Percentiles rank a stretch among this genome's conserved stretches.
Conservation (phyloP, 2,113 vertebrate species). For the Hippocampus barbouri region DNA sequence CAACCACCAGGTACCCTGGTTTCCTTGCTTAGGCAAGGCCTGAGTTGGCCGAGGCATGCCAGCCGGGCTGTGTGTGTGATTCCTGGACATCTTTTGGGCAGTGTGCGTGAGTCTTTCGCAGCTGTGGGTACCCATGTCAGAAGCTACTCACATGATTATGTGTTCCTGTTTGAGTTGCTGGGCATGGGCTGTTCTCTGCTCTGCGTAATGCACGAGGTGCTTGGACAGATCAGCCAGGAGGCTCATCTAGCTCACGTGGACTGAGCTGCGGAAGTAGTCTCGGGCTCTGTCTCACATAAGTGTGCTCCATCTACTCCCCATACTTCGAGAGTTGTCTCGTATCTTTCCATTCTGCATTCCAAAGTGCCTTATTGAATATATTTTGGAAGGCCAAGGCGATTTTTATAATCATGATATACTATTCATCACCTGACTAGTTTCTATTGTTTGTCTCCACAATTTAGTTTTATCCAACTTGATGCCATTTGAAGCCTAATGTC, state of each 20-base stretch:
- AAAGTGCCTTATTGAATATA: slow-evolving; percentile 9
- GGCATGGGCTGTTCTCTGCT: slow-evolving; percentile 86
- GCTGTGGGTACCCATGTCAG: slow-evolving; percentile 77
- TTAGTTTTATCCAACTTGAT: not conserved
- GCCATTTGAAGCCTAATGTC: not conserved
- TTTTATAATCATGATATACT: slow-evolving; percentile 9
- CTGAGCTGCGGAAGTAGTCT: not conserved
- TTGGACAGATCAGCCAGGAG: slow-evolving; percentile 82
- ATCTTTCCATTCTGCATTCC: slow-evolving; percentile 7
- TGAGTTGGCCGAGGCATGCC: slow-evolving; percentile 80
- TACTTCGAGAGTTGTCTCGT: slow-evolving; percentile 3
- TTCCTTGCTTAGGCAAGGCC: slow-evolving; percentile 81
- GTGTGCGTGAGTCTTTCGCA: slow-evolving; percentile 69
- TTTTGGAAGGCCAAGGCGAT: slow-evolving; percentile 13
- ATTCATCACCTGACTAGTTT: slow-evolving; percentile 13
- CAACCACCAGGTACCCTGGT: slow-evolving; percentile 88
- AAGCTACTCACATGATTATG: slow-evolving; percentile 83
- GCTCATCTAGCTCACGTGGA: slow-evolving; percentile 28
- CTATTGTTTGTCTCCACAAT: slow-evolving; percentile 2
- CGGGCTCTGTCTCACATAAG: not conserved
- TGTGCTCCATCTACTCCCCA: not conserved
- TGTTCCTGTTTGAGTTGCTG: slow-evolving; percentile 87
- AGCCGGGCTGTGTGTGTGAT: slow-evolving; percentile 76
- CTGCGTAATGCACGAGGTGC: slow-evolving; percentile 81
- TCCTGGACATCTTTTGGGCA: slow-evolving; percentile 77